Percentiles rank a stretch among this genome's conserved stretches.
Evolutionary conservation across 2,113 vertebrate species (phyloP).

Genomic region (Plotosus lineatus): DNA sequence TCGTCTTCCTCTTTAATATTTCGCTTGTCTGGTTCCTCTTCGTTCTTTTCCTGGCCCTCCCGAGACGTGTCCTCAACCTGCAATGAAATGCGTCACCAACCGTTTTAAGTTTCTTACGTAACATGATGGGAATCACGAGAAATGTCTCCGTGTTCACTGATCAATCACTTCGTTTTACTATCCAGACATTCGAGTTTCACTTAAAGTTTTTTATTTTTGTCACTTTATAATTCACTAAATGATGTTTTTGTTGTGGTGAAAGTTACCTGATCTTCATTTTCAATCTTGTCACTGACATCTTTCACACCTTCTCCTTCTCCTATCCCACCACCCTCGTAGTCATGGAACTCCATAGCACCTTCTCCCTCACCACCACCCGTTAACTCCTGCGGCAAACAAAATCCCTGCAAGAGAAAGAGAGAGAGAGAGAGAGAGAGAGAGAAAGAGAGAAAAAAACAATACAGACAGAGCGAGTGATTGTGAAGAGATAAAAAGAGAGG

Average conservation of each 20-base stretch:
- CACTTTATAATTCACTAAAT: no score
- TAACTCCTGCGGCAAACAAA: constrained; percentile 92
- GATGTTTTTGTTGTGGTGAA: neutral
- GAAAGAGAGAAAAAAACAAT: no score
- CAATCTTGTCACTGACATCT: constrained; percentile 94
- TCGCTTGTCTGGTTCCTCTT: constrained; percentile 81
- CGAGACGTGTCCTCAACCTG: constrained; percentile 90
- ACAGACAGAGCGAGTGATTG: neutral
- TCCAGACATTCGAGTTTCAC: no score
- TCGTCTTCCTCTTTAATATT: constrained; percentile 90
- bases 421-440: neutral
- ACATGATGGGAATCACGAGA: no score
- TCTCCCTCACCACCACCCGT: constrained; percentile 83
- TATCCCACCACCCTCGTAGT: constrained; percentile 91
- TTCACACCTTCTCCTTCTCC: constrained; percentile 93
- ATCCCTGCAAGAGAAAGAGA: constrained; percentile 75
- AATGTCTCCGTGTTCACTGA: no score
- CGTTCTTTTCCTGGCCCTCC: constrained; percentile 86
- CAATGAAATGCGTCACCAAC: constrained; percentile 13
- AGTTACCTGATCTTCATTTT: constrained; percentile 92
- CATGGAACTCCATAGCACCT: constrained; percentile 88
- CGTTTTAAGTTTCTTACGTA: neutral
- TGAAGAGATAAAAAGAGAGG: neutral
- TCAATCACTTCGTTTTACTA: no score
- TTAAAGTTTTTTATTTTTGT: no score